Evolutionary conservation across 2,888 invertebrate genomes (phyloP), one percentile per base, ranked within the genome.

Genomic region (Platynereis dumerilii): DNA sequence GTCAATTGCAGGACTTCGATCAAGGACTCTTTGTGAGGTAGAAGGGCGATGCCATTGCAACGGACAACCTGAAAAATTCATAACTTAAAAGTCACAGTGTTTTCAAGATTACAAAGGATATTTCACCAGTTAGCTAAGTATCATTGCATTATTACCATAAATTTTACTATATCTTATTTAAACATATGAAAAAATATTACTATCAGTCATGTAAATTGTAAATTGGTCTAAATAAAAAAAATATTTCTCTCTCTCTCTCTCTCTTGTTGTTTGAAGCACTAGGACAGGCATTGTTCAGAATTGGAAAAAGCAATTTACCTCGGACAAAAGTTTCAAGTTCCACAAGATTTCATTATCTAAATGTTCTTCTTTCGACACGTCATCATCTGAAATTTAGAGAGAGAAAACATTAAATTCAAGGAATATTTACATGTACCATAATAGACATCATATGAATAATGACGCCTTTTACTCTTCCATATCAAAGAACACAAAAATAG

Each of bases 321-420:
- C 90, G 69, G 90, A 89, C 17, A 94, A 84, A 45, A 94, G 83
- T 0, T 91, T 87, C 62, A 94, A 82, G 75, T 91, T 89, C 84
- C 93, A 94, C 1, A 92, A 85, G 44, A 94, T 86, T 72, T 92
- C 91, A 70, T 91, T 89, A 69, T 93, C 91, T 5, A 92, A 86
- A 73, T 89, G 90, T 78, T 94, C 93, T 63, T 92, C 92, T 60
- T 88, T 89, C 22, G 88, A 77, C 44, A 89, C 83, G 48, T 91
- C 91, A 29, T 79, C 80, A 75, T 77, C 83, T 83, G 71, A 5
- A 74, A 69, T 17, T 26, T 26, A 42, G 17, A 17, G 17, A 12
- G 10, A 42, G 10, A 10, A 42, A 42, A 42, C 12, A 42, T 12
- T 10, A 42, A 10, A 17, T 42, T 42, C 10, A 17, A 42, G 10